These are phyloP conservation scores for Cynopterus brachyotis DNA, from an alignment of 2,113 vertebrate species.

Conservation along the genomic window DNA sequence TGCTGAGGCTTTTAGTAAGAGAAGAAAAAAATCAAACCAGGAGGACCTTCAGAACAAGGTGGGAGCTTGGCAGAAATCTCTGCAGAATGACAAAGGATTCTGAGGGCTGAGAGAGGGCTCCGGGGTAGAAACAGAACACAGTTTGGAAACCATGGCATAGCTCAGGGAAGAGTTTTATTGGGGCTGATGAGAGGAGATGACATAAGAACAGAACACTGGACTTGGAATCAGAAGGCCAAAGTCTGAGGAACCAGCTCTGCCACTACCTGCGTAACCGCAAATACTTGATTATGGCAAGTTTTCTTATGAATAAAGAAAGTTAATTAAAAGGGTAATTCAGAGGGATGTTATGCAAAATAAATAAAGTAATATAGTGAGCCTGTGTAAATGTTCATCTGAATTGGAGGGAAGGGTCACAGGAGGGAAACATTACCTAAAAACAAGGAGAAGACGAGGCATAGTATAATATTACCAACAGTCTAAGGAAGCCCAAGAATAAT, in stretches of 20 bases:
- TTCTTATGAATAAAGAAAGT: neutral
- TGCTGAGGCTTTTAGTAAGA: neutral
- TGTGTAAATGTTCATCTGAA: neutral
- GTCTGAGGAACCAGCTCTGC: neutral
- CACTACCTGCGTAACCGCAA: neutral
- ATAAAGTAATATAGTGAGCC: neutral
- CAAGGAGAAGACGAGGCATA: neutral
- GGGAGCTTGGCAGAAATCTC: neutral
- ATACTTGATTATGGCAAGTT: neutral
- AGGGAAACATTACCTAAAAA: neutral
- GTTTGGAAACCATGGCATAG: neutral
- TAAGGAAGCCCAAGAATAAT: neutral
- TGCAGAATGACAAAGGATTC: neutral
- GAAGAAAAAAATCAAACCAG: neutral
- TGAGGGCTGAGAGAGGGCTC: neutral
- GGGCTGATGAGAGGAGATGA: neutral
- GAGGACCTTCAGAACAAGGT: neutral
- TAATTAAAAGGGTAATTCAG: neutral
- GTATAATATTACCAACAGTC: neutral
- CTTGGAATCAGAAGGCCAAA: neutral
- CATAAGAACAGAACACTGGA: neutral
- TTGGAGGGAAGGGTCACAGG: neutral
- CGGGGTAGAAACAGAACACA: neutral
- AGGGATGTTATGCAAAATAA: neutral
- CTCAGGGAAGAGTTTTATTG: neutral